phyloP scores from a whole-genome alignment of 2,113 vertebrate genomes.

The Gorsachius goisagi region DNA sequence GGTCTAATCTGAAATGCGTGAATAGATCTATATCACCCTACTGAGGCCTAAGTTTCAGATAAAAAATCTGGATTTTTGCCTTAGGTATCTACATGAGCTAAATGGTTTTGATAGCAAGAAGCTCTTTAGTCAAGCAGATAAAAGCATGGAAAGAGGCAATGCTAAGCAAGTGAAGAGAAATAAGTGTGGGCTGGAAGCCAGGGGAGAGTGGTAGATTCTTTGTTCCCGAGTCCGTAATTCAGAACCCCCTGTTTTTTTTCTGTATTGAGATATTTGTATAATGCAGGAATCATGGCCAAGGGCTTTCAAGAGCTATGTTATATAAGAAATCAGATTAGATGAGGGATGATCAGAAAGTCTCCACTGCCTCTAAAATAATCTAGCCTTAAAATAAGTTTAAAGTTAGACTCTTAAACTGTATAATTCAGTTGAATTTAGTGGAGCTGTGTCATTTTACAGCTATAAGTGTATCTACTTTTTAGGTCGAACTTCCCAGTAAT shows the following conservation, averaged over 20 bases:
- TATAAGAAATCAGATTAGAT: not conserved
- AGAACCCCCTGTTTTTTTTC: not conserved
- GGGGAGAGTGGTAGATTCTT: not conserved
- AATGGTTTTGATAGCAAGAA: not conserved
- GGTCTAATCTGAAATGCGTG: not conserved
- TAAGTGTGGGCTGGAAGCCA: not conserved
- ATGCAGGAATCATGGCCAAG: not conserved
- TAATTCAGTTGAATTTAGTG: not conserved
- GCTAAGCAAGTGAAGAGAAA: not conserved
- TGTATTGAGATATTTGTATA: not conserved
- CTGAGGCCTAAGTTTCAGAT: not conserved
- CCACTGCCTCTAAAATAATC: not conserved
- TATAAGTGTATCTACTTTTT: not conserved
- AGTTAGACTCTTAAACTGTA: not conserved
- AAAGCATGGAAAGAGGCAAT: not conserved
- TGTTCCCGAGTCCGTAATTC: not conserved
- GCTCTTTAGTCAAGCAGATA: not conserved
- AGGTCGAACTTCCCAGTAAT: not conserved
- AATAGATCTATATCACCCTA: not conserved
- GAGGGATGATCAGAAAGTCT: not conserved
- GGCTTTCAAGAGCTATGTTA: not conserved
- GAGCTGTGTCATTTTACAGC: not conserved
- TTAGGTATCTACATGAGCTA: not conserved
- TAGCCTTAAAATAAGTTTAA: not conserved
- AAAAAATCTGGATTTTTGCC: not conserved